Evolutionary conservation across 2,113 vertebrate genomes (phyloP).

Genomic region (Gallinago jamesoni): DNA sequence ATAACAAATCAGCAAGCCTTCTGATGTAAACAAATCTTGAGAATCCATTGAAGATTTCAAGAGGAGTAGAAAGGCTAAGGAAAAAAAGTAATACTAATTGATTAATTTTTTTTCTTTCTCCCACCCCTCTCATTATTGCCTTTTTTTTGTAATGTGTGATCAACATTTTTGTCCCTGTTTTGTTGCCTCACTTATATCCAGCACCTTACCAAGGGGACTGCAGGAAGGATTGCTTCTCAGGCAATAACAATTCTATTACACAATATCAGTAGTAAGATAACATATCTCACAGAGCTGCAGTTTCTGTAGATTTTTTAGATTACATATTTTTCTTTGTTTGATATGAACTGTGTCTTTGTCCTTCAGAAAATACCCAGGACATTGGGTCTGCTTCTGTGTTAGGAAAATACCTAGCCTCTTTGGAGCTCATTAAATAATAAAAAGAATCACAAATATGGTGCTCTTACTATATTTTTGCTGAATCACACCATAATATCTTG

Average conservation of each 20-base stretch:
- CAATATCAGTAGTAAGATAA: neutral
- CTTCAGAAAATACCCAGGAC: neutral
- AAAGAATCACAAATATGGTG: neutral
- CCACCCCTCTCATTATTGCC: neutral
- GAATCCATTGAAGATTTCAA: neutral
- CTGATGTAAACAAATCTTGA: neutral
- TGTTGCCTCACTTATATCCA: neutral
- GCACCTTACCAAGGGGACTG: neutral
- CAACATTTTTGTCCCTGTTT: neutral
- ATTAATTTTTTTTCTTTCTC: neutral
- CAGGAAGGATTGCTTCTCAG: neutral
- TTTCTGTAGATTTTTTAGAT: neutral
- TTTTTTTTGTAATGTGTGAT: neutral
- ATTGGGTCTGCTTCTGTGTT: neutral
- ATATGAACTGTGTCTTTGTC: neutral
- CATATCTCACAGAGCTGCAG: neutral
- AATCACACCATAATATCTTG: neutral
- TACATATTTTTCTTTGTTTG: neutral
- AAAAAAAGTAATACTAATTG: neutral
- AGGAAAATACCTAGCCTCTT: neutral
- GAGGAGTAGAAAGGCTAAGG: neutral
- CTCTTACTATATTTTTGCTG: neutral
- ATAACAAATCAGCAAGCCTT: constrained; percentile 27
- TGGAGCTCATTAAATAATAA: neutral
- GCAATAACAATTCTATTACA: neutral